phyloP scores from a whole-genome alignment of 1,140 invertebrate species.

The Drosophila tropicalis region DNA sequence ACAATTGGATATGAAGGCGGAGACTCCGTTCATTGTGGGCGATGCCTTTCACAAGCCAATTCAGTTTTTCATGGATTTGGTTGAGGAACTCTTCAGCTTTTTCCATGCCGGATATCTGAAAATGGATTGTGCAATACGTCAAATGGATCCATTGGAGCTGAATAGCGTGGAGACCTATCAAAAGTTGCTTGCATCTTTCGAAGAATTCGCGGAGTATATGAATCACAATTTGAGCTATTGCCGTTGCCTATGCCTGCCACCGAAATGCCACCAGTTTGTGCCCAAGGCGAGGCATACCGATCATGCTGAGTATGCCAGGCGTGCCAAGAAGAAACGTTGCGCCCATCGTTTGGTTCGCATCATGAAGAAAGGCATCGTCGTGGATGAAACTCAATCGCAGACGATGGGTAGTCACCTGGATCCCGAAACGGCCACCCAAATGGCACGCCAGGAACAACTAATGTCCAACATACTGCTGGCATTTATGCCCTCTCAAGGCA shows the following conservation, averaged over 20 bases:
- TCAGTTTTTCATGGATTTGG: constrained; percentile 60
- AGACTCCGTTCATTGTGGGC: constrained; percentile 51
- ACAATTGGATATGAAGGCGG: constrained; percentile 30
- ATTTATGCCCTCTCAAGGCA: neutral
- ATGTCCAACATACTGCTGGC: neutral
- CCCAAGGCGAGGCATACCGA: too few species aligned
- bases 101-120: constrained; percentile 52
- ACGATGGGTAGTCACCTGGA: neutral
- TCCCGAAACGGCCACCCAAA: neutral
- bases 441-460: neutral
- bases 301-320: neutral
- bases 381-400: neutral
- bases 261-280: neutral
- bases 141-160: constrained; percentile 62
- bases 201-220: constrained; percentile 74
- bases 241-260: constrained; percentile 44
- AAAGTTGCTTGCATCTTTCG: constrained; percentile 39
- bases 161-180: constrained; percentile 49
- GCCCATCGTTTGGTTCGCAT: neutral
- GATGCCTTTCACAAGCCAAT: constrained; percentile 73
- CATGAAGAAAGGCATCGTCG: neutral
- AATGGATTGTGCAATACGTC: constrained; percentile 45
- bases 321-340: neutral
- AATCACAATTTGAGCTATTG: constrained; percentile 62
- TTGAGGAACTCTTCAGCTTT: constrained; percentile 67